These are phyloP conservation scores for Dasypolia templi DNA, from an alignment of 2,888 invertebrate genomes.

Conservation along the genomic window DNA sequence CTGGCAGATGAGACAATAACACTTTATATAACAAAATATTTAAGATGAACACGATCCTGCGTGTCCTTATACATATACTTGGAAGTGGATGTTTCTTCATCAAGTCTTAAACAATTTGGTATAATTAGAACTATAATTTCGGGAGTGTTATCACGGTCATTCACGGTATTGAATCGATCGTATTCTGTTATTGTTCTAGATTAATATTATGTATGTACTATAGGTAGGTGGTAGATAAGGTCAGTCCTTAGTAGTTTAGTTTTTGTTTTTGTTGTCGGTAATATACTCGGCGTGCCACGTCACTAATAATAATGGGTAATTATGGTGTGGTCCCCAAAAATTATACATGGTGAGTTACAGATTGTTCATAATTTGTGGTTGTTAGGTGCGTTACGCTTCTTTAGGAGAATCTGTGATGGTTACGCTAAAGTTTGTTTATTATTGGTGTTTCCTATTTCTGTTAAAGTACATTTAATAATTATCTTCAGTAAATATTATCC, in stretches of 20 bases:
- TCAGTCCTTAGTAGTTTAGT: too few relatives aligned
- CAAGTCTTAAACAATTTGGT: conserved; percentile 19
- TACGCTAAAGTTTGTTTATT: not conserved
- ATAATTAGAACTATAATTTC: conserved; percentile 7
- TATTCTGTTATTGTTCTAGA: conserved; percentile 6
- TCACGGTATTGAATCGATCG: conserved; percentile 12
- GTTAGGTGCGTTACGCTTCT: conserved; percentile 12
- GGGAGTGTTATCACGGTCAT: conserved; percentile 13
- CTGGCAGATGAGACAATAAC: conserved; percentile 30
- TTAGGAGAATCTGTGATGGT: not conserved
- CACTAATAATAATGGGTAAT: conserved; percentile 40
- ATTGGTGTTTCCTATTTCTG: not conserved
- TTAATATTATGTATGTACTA: conserved; percentile 18
- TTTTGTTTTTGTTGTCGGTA: conserved; percentile 46
- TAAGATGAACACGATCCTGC: conserved; percentile 9
- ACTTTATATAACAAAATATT: conserved; percentile 33
- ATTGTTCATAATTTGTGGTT: conserved; percentile 21
- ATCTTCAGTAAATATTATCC: too few relatives aligned
- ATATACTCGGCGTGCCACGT: conserved; percentile 33
- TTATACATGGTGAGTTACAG: conserved; percentile 25
- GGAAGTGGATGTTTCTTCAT: conserved; percentile 23
- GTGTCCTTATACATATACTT: conserved; percentile 1
- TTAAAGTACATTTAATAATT: not conserved
- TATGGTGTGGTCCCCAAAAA: conserved; percentile 36
- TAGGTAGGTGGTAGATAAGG: not conserved